Percentiles rank a stretch among this genome's conserved stretches.
Conservation (phyloP, 2,888 invertebrate species). For the Leptodirus hochenwartii region DNA sequence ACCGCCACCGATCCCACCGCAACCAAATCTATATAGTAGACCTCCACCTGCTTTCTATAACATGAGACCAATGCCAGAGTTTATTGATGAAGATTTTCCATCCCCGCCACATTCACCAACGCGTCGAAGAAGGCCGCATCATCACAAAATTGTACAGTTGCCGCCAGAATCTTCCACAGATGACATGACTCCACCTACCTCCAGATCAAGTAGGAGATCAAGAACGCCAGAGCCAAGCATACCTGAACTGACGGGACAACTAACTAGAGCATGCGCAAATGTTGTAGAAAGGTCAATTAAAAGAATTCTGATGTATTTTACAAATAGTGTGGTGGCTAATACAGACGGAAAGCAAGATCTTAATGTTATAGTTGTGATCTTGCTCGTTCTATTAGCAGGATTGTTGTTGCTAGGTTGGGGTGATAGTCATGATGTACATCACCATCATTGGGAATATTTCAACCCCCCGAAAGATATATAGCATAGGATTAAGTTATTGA, state of each 20-base stretch:
- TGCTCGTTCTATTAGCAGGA: slow-evolving; percentile 60
- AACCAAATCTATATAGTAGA: no score
- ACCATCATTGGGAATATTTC: slow-evolving; percentile 78
- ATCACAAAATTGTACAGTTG: slow-evolving; percentile 7
- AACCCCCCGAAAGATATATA: slow-evolving; percentile 51
- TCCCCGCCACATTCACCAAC: no score
- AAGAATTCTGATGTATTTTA: slow-evolving; percentile 46
- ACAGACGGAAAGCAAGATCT: slow-evolving; percentile 52
- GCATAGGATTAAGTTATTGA: slow-evolving; percentile 1
- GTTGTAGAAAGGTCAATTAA: slow-evolving; percentile 45
- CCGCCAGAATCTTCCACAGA: slow-evolving; percentile 10
- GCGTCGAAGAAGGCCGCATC: no score
- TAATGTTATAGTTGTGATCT: slow-evolving; percentile 58
- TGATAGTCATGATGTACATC: slow-evolving; percentile 47
- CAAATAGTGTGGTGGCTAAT: slow-evolving; percentile 37
- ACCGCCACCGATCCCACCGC: slow-evolving; percentile 15
- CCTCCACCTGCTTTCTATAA: no score
- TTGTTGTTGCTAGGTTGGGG: slow-evolving; percentile 57
- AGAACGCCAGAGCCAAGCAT: slow-evolving; percentile 43
- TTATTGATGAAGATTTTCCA: slow-evolving; percentile 25
- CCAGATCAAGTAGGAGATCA: slow-evolving; percentile 15
- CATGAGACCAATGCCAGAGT: no score
- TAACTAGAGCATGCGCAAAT: slow-evolving; percentile 47
- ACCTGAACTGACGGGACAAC: slow-evolving; percentile 48
- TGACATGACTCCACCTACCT: slow-evolving; percentile 6